Base-by-base conservation (phyloP, 2,797 vertebrate species). In the Huso huso region DNA sequence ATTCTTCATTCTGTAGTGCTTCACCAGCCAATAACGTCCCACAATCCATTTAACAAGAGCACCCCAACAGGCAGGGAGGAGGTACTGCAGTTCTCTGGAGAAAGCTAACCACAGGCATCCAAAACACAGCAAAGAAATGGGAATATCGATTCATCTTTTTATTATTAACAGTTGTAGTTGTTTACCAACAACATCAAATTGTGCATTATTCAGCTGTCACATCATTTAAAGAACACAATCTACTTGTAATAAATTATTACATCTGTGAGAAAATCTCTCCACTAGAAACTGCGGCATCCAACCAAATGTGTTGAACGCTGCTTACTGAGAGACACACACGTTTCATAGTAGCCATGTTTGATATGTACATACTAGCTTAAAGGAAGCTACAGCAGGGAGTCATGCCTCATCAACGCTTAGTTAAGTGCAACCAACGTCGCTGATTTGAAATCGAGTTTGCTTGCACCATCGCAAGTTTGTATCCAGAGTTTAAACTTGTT, bases 121-220 rank as follows among this genome's bases (percentile, higher is more conserved):
- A 37, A 37, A 37, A 37, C 4, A 37, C 23, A 37, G 23, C 23
- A 37, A 48, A 61, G 65, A 61, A 18, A 6, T n/a, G 15, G n/a
- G 23, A 52, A 64, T 49, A 64, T 61, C 72, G 78, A 73, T 81
- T 82, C 70, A 84, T 78, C 69, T 75, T 61, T 68, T 68, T 88
- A 10, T 88, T 87, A 88, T 88, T 88, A 79, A 85, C 81, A 75
- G 73, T 77, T 83, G 77, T 67, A 88, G 80, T 77, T 84, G 78
- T 86, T 79, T 77, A 85, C 83, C 80, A 86, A 81, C 70, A 65
- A 84, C 84, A 87, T 76, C 76, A 80, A 84, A 82, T 78, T 87
- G 79, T 86, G 85, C 76, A 85, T 84, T 81, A 77, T 76, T 83
- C 74, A 85, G 86, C 82, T 58, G 55, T n/a, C 12, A 58, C 11